Base-by-base conservation (phyloP, 2,888 invertebrate species). In the Cremastobaeus sp. region DNA sequence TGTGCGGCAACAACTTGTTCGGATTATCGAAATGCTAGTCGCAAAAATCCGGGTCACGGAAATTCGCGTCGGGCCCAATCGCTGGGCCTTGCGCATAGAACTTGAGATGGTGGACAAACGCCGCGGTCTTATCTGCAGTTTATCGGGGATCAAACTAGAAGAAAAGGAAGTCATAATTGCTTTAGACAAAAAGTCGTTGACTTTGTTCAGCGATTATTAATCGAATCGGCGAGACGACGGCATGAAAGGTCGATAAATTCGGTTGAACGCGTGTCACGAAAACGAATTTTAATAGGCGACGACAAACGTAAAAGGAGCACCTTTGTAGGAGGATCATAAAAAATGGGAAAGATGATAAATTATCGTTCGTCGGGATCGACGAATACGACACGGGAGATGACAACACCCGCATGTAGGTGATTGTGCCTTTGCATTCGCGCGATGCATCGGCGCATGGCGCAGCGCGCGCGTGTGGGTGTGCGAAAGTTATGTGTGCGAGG, bases 321-420 rank as follows among this genome's bases (percentile, higher is more conserved):
- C n/a, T n/a, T 21, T 9, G 12, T 28, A 39, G 18, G 47, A 14
- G 32, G 18, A 57, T 15, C 20, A 21, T 55, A 52, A 78, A 74
- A 66, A 69, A 64, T 50, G 68, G 69, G 65, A 72, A 78, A 77
- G 48, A 60, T 66, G 45, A 64, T 59, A 65, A 71, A 64, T 64
- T 54, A 62, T 64, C 14, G 57, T 14, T 8, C 20, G 45, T 11
- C 39, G 37, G 45, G 48, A 70, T 74, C 65, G 74, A 65, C 57
- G 20, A 64, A 35, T 50, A 43, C 32, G 32, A 39, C 43, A 12
- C 35, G 28, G 30, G 48, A 52, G 71, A 66, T 68, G 76, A 76
- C 74, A 66, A 77, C 74, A 76, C 78, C 75, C 77, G 78, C 77
- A 74, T 76, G 41, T 32, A 55, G 48, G 62, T 66, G 62, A 66